phyloP scores from a whole-genome alignment of 1,140 invertebrate species.

The Leptonema lineaticorne region DNA sequence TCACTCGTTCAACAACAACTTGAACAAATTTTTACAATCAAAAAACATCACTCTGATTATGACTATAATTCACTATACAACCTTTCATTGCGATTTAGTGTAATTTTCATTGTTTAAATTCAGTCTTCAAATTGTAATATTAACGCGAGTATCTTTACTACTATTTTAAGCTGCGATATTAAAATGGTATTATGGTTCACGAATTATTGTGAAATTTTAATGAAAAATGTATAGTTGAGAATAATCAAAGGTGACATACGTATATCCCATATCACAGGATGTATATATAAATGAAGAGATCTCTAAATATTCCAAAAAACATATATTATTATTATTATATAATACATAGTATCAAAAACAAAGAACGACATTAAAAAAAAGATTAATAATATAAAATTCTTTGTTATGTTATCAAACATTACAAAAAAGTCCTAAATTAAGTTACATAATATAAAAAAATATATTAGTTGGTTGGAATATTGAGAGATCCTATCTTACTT shows the following conservation, averaged over 20 bases:
- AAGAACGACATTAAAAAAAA: not conserved
- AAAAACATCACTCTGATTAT: constrained; percentile 1
- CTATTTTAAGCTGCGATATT: not conserved
- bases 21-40: constrained; percentile 2
- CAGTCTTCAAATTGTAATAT: not conserved
- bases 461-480: not conserved
- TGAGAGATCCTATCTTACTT: not conserved
- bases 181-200: too few species aligned
- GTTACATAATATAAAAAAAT: not conserved
- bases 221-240: not conserved
- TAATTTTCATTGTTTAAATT: not conserved
- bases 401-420: not conserved
- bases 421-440: not conserved
- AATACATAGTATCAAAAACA: too few species aligned
- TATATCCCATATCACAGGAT: constrained; percentile 13
- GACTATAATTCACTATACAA: not conserved
- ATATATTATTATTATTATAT: too few species aligned
- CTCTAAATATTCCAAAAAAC: constrained; percentile 7
- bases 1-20: not conserved
- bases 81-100: not conserved
- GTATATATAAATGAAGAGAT: not conserved
- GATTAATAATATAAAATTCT: not conserved
- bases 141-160: not conserved
- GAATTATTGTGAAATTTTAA: not conserved
- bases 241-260: not conserved